Conservation (phyloP, 2,113 vertebrate species). For the Pollimyrus isidori region DNA sequence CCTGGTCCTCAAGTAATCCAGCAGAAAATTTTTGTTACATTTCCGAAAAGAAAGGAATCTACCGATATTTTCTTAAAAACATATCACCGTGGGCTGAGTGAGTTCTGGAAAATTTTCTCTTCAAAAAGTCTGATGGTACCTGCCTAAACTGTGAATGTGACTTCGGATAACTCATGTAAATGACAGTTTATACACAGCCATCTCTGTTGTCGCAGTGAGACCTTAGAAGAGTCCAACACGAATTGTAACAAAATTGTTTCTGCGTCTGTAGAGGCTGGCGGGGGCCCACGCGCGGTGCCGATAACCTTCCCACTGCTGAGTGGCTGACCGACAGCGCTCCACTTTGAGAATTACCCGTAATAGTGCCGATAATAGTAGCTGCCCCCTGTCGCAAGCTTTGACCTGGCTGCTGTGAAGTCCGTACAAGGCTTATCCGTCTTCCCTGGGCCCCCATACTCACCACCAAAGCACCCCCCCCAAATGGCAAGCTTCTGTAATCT, state of each 20-base stretch:
- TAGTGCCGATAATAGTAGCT: neutral
- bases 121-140: neutral
- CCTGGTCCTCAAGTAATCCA: neutral
- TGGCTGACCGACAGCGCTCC: neutral
- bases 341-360: neutral
- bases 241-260: neutral
- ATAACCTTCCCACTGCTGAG: neutral
- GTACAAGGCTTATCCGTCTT: neutral
- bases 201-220: neutral
- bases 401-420: neutral
- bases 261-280: neutral
- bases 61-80: neutral
- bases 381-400: neutral
- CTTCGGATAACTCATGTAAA: neutral
- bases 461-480: neutral
- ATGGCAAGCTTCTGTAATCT: neutral
- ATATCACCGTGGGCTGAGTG: neutral
- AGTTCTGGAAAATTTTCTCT: neutral
- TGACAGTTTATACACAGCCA: neutral
- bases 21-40: neutral
- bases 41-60: neutral
- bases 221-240: neutral
- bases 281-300: neutral
- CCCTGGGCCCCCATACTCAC: neutral
- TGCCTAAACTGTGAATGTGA: neutral